Base-by-base conservation (phyloP, 2,113 vertebrate species). In the Anhinga rufa region DNA sequence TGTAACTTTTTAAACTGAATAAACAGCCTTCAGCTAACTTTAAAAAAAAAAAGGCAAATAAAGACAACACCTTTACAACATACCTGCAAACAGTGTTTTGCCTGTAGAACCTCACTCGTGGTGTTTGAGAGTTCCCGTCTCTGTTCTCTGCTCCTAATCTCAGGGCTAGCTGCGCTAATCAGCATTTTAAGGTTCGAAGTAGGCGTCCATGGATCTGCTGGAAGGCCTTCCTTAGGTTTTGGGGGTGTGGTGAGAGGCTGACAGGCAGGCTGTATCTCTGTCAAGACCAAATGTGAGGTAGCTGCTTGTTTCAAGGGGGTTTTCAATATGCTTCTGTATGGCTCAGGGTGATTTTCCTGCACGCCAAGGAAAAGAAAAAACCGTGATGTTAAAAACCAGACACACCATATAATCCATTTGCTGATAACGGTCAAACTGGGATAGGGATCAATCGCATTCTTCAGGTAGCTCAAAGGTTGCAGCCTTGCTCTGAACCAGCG, bases 181-280 rank as follows among this genome's bases (percentile, higher is more conserved):
- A 99, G 98, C 98, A 99, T 99, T 95, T 99, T 99, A 10, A 99
- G 97, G 97, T 99, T 99, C 38, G 99, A 99, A 5, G 99, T 99
- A 0, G 99, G 99, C 2, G 99, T 99, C 99, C 99, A 99, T 52
- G 99, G 99, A 32, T 99, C 99, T 9, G 97, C 98, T 13, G 97
- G 97, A 32, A 97, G 85, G 7, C 24, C 84, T 64, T 99, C 98
- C 54, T 97, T 97, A 40, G 98, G 98, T 65, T 99, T 99, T 70
- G 99, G 99, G 10, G 99, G 99, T 1, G 99, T 99, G 20, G 98
- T 98, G 66, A 99, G 97, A 54, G 98, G 98, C 66, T 98, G 98
- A 93, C 99, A 98, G 77, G 94, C 97, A 10, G 90, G 90, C 65
- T 95, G 97, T 34, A 95, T 93, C 65, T 98, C 98, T 4, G 88